Conservation (phyloP, 2,797 vertebrate species). For the Babyrousa celebensis region DNA sequence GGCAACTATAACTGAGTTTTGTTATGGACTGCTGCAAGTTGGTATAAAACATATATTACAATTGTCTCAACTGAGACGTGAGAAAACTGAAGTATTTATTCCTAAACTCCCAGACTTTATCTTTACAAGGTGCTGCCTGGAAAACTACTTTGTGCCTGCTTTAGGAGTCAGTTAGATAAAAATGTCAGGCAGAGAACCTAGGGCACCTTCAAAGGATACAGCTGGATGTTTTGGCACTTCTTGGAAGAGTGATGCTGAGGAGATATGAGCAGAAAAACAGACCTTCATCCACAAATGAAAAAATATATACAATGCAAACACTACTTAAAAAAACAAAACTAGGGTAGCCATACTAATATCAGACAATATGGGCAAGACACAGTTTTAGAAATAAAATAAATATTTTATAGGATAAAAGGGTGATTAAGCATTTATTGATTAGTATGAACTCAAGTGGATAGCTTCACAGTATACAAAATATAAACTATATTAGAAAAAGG, state of each 20-base stretch:
- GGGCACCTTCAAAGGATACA: background rate
- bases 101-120: background rate
- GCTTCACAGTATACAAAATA: background rate
- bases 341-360: background rate
- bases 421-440: constrained; percentile 9
- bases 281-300: constrained; percentile 13
- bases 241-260: background rate
- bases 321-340: background rate
- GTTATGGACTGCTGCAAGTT: background rate
- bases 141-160: background rate
- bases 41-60: background rate
- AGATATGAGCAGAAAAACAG: background rate
- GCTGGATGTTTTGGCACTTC: background rate
- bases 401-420: constrained; percentile 5
- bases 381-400: background rate
- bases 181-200: background rate
- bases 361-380: background rate
- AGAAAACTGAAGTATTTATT: background rate
- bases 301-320: background rate
- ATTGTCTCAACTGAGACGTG: background rate
- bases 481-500: background rate
- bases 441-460: background rate
- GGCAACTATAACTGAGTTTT: background rate
- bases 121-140: background rate
- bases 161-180: background rate